Base-by-base conservation (phyloP, 2,888 invertebrate species). In the Xestia c-nigrum region DNA sequence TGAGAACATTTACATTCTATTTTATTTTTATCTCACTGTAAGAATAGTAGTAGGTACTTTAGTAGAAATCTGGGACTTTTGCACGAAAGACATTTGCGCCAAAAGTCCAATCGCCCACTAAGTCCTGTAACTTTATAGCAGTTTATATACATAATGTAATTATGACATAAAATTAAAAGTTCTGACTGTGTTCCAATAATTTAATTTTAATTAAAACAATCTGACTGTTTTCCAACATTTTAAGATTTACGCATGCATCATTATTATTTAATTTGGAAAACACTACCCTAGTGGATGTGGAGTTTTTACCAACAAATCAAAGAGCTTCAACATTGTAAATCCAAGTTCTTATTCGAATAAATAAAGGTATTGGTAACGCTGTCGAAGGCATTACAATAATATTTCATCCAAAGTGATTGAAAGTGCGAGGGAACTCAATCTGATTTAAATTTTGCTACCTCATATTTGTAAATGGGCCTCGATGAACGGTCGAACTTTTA, bases 381-480 rank as follows among this genome's bases (percentile, higher is more conserved):
- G 43, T 57, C 38, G 38, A 76, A 69, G 38, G n/a, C 40, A 70
- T 50, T 66, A 55, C n/a, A n/a, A n/a, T 55, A 78, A 81, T 79
- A 80, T 74, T 81, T 71, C 50, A 79, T 59, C 14, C 14, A 38
- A 66, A 73, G 16, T 40, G 80, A 84, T 79, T 84, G 81, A 79
- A 79, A 61, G 72, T 80, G 63, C n/a, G 46, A 50, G 72, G 67
- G 72, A 71, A 43, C 52, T 43, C n/a, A 72, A 83, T 83, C 65
- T 65, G 72, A 64, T 79, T 76, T 64, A 50, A 61, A 79, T 68
- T 50, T 71, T 68, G 80, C 84, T 64, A 72, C 46, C 59, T 74
- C 70, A 81, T 71, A 84, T 68, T 64, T 71, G 46, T 40, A 74
- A 84, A 81, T 72, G 47, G 64, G n/a, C 16, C 7, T 12, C 52